These are phyloP conservation scores for Cirrhinus molitorella DNA, from an alignment of 2,797 vertebrate species.

Conservation along the genomic window DNA sequence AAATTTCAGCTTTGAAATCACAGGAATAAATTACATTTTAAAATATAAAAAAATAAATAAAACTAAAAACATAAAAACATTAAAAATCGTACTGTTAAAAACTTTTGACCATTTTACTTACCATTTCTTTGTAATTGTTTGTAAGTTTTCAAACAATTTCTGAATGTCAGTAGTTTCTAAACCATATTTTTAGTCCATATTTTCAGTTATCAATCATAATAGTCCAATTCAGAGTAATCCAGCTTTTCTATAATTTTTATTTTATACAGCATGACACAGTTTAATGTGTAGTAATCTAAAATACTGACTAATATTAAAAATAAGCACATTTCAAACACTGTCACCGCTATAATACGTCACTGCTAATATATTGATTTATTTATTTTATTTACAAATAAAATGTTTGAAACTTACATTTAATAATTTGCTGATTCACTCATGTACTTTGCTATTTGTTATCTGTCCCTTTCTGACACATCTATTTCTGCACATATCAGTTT, in stretches of 20 bases:
- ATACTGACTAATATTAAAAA: not conserved
- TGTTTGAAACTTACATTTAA: not conserved
- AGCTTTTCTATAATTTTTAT: not conserved
- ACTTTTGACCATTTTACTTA: no score
- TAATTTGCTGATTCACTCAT: no score
- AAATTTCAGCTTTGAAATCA: no score
- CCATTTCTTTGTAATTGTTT: not conserved
- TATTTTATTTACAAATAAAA: not conserved
- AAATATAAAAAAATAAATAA: no score
- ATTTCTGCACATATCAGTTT: no score
- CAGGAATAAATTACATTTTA: no score
- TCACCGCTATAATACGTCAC: not conserved
- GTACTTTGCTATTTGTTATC: no score
- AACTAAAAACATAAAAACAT: no score
- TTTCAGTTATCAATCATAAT: not conserved
- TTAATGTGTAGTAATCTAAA: not conserved
- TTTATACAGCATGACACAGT: not conserved
- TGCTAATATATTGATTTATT: not conserved
- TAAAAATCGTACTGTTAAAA: no score
- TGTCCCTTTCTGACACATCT: no score
- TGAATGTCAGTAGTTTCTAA: no score
- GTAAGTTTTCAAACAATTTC: not conserved
- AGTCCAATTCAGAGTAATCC: not conserved
- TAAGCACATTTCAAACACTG: not conserved
- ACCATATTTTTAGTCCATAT: not conserved